Evolutionary conservation across 2,888 invertebrate genomes (phyloP), one percentile per base, ranked within the genome.

Genomic region (Chironomus tentans): DNA sequence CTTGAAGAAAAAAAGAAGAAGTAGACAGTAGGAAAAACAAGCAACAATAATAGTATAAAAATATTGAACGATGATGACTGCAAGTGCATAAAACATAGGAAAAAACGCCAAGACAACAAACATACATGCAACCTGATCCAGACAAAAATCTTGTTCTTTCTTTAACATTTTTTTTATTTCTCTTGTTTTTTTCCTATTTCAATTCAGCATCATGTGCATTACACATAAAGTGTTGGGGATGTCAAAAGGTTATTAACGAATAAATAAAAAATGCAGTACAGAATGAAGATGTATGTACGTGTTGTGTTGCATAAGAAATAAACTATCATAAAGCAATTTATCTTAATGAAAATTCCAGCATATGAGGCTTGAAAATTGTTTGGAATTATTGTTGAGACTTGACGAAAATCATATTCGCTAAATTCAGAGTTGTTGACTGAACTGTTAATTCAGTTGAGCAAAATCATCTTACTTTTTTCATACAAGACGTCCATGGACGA

Each of bases 281-380:
- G 38, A 38, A 38, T 38, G 38, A 38, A 38, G 38, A 38, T 38
- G 38, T 56, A 56, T 56, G 48, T 18, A 47, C 28, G 70, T 70
- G 70, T 38, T 38, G 38, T 38, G 38, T 38, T 47, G 48, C 71
- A 71, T 71, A 38, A 38, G 38, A 38, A 38, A 38, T 15, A 65
- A 65, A 56, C 18, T 71, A 71, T 71, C 71, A 71, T 71, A 70
- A 70, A 48, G 22, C 70, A 70, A 56, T 70, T 70, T 18, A 70
- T 70, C 70, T 70, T 15, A 70, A 56, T 18, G n/a, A 18, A 56
- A 56, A 56, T 56, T 56, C 70, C 68, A n/a, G n/a, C 68, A 69
- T 18, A 38, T 28, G 68, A n/a, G 28, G 13, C 68, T 46, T n/a
- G 10, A 10, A 28, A 62, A 21, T 62, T 62, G 15, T 28, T 68